Percentiles rank a stretch among this genome's conserved stretches.
Evolutionary conservation across 2,888 invertebrate species (phyloP).

Genomic region (Brassicogethes aeneus): DNA sequence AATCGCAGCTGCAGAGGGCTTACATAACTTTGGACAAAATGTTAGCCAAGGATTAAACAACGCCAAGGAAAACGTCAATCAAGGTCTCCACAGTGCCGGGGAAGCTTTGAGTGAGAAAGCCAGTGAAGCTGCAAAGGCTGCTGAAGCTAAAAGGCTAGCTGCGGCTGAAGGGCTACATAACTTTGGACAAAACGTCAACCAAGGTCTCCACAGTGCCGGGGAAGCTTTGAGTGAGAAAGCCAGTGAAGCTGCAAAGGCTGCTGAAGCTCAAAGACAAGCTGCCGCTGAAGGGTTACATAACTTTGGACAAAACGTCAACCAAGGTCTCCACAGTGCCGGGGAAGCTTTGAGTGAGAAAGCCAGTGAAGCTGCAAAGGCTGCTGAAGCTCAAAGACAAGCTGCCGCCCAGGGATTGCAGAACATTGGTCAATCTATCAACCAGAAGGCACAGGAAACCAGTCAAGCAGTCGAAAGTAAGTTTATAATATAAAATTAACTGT

Average conservation of each 20-base stretch:
- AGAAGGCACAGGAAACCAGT: slow-evolving; percentile 53
- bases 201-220: neutral
- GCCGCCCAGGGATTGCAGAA: slow-evolving; percentile 17
- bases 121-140: slow-evolving; percentile 10
- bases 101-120: slow-evolving; percentile 3
- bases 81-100: neutral
- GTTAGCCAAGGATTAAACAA: neutral
- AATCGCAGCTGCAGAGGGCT: too few species aligned
- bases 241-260: slow-evolving; percentile 3
- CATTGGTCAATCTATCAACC: slow-evolving; percentile 42
- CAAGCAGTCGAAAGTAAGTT: slow-evolving; percentile 18
- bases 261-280: slow-evolving; percentile 10
- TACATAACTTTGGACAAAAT: too few species aligned
- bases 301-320: slow-evolving; percentile 5
- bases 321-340: slow-evolving; percentile 7
- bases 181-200: too few species aligned
- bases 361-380: slow-evolving; percentile 8
- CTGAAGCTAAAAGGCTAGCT: slow-evolving; percentile 8
- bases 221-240: neutral
- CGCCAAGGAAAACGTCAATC: neutral
- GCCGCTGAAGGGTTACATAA: slow-evolving; percentile 1
- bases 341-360: slow-evolving; percentile 5
- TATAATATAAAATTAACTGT: too few species aligned
- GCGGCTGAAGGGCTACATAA: slow-evolving; percentile 11
- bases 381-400: slow-evolving; percentile 15